Evolutionary conservation across 2,888 invertebrate genomes (phyloP).

Genomic region (Eupithecia abbreviata): DNA sequence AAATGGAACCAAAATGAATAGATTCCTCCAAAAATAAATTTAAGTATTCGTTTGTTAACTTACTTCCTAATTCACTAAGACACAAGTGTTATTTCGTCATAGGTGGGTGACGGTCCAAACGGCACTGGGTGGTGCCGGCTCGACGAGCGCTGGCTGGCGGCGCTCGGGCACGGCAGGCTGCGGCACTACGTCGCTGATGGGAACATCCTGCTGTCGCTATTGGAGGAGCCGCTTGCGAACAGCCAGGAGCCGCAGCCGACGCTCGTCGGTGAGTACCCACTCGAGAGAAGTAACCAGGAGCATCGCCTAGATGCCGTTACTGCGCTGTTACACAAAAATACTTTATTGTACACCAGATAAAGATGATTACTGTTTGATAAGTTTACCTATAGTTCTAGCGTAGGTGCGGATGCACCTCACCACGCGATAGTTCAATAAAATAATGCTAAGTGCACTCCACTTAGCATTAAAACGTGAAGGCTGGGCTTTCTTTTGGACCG

Average conservation of each 20-base stretch:
- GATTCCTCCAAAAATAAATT: too few relatives aligned
- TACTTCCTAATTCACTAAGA: not conserved
- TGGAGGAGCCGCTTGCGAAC: constrained; percentile 97
- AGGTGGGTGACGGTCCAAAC: constrained; percentile 93
- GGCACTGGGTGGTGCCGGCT: constrained; percentile 90
- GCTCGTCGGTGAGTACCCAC: constrained; percentile 82
- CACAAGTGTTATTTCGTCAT: constrained; percentile 15
- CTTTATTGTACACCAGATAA: too few relatives aligned
- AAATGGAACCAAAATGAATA: not conserved
- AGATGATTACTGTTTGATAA: too few relatives aligned
- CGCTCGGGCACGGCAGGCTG: constrained; percentile 81
- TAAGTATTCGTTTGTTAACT: not conserved
- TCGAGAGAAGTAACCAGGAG: too few relatives aligned
- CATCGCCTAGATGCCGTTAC: too few relatives aligned
- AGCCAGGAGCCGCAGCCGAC: constrained; percentile 97
- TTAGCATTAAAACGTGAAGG: too few relatives aligned
- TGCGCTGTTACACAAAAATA: too few relatives aligned
- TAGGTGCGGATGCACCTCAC: too few relatives aligned
- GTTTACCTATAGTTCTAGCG: too few relatives aligned
- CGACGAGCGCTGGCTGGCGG: constrained; percentile 92
- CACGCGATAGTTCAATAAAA: too few relatives aligned
- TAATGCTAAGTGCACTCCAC: too few relatives aligned
- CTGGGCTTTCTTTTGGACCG: too few relatives aligned
- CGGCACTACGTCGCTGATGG: constrained; percentile 96
- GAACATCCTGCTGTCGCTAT: constrained; percentile 92